These are phyloP conservation scores for Pterocles gutturalis DNA, from an alignment of 2,113 vertebrate genomes.

Conservation along the genomic window DNA sequence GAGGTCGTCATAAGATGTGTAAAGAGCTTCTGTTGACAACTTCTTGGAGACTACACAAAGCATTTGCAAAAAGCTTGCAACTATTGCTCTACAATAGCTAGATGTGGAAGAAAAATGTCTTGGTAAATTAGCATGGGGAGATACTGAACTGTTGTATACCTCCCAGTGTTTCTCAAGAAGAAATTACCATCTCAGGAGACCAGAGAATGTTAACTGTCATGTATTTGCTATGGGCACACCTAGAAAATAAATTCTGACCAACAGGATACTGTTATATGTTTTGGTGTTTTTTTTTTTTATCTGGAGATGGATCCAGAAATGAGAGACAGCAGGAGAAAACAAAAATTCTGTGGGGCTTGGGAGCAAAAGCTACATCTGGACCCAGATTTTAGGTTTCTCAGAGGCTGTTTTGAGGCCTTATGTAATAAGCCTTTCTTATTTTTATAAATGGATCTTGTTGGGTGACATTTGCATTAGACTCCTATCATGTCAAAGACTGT, in stretches of 20 bases:
- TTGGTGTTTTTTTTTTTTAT: background rate
- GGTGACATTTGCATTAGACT: background rate
- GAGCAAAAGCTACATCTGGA: background rate
- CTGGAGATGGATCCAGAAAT: background rate
- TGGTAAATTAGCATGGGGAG: background rate
- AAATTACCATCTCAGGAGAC: background rate
- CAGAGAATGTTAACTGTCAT: background rate
- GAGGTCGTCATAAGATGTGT: background rate
- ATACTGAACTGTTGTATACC: background rate
- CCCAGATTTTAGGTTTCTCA: background rate
- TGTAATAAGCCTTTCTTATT: background rate
- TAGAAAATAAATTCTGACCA: background rate
- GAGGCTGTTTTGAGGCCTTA: background rate
- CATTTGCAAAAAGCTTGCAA: background rate
- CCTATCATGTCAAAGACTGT: background rate
- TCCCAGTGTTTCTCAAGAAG: background rate
- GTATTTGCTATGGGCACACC: background rate
- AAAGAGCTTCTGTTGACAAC: background rate
- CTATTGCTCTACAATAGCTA: background rate
- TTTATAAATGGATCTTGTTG: background rate
- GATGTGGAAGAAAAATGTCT: background rate
- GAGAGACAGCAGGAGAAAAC: background rate
- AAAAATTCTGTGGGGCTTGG: background rate
- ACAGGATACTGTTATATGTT: background rate
- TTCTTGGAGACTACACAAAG: background rate